These are phyloP conservation scores for Clistopyga incitator DNA, from an alignment of 2,888 invertebrate species.

Conservation along the genomic window DNA sequence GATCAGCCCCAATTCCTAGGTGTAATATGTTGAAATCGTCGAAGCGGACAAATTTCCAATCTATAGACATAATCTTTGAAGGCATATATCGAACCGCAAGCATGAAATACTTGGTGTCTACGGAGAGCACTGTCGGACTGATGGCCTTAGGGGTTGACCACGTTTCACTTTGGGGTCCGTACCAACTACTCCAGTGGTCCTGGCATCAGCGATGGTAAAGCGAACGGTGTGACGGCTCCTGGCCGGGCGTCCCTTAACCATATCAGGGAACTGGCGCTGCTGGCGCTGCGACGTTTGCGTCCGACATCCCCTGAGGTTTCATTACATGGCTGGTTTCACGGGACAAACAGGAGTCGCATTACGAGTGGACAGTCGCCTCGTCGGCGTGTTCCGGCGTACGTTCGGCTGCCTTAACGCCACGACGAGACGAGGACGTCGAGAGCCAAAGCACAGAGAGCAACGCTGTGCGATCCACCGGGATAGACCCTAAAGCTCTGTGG, in stretches of 20 bases:
- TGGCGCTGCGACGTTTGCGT: conserved; percentile 71
- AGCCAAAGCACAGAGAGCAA: conserved; percentile 42
- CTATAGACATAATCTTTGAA: conserved; percentile 9
- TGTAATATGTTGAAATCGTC: conserved; percentile 38
- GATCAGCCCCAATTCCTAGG: neutral
- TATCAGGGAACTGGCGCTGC: conserved; percentile 62
- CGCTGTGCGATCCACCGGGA: conserved; percentile 45
- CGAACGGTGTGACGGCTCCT: conserved; percentile 40
- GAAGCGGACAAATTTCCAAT: conserved; percentile 39
- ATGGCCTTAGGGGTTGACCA: conserved; percentile 55
- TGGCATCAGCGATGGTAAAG: conserved; percentile 49
- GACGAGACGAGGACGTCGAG: conserved; percentile 36
- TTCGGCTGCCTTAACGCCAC: conserved; percentile 52
- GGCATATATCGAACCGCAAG: neutral
- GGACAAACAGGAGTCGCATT: conserved; percentile 79
- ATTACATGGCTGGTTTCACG: conserved; percentile 82
- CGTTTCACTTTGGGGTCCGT: conserved; percentile 58
- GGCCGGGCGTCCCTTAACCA: conserved; percentile 51
- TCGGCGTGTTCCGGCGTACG: conserved; percentile 48
- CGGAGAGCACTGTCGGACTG: conserved; percentile 36
- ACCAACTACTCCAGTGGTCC: conserved; percentile 27
- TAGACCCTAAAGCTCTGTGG: conserved; percentile 23
- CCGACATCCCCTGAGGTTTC: conserved; percentile 79
- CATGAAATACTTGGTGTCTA: conserved; percentile 39
- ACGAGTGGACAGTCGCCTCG: conserved; percentile 70